These are phyloP conservation scores for Dermatemys mawii DNA, from an alignment of 2,113 vertebrate species.

Conservation along the genomic window DNA sequence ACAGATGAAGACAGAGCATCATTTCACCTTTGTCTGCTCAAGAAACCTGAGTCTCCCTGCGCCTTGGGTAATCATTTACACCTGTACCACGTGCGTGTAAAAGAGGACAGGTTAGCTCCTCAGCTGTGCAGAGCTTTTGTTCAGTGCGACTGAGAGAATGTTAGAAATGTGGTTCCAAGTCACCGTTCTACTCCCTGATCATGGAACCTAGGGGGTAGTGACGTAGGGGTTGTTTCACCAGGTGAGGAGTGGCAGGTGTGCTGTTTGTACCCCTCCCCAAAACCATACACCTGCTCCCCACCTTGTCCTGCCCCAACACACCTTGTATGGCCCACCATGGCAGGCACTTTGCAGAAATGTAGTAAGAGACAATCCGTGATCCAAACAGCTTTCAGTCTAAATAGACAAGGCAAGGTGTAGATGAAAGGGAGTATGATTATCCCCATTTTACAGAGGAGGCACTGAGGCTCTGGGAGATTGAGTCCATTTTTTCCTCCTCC, in stretches of 20 bases:
- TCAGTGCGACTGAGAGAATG: background rate
- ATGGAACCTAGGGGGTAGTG: background rate
- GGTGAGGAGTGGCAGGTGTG: background rate
- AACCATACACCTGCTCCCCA: no score
- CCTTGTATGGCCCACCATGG: background rate
- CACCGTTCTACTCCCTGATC: background rate
- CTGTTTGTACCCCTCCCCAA: background rate
- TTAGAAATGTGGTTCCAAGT: background rate
- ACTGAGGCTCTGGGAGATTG: background rate
- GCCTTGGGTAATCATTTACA: constrained; percentile 21
- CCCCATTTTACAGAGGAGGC: background rate
- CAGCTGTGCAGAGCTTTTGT: background rate
- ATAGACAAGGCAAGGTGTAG: background rate
- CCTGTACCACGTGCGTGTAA: background rate
- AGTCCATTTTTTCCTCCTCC: background rate
- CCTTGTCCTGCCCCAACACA: background rate
- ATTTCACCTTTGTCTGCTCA: constrained; percentile 20
- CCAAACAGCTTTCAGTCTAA: background rate
- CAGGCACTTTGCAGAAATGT: background rate
- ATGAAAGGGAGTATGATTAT: background rate
- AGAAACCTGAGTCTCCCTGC: constrained; percentile 32
- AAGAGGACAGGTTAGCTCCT: background rate
- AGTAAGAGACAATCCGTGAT: background rate
- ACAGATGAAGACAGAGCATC: background rate
- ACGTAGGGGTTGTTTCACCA: background rate